Percentiles rank a stretch among this genome's conserved stretches.
Evolutionary conservation across 2,113 vertebrate genomes (phyloP).

Genomic region (Vanacampus margaritifer): DNA sequence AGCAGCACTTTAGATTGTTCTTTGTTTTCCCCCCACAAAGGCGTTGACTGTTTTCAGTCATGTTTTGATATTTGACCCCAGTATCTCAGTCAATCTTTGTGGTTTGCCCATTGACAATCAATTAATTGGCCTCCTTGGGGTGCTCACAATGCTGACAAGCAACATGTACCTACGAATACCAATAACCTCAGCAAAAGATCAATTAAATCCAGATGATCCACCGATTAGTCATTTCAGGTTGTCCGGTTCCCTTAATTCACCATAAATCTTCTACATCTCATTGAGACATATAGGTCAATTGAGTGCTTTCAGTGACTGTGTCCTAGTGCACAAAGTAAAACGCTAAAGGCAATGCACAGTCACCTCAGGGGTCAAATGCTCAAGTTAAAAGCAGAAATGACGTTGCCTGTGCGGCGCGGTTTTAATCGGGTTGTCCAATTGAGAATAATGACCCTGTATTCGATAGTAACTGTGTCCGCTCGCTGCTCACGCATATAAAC

Average conservation of each 20-base stretch:
- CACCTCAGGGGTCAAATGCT: not conserved
- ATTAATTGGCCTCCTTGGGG: not conserved
- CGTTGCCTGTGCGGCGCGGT: too few species aligned
- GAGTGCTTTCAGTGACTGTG: not conserved
- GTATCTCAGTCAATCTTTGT: not conserved
- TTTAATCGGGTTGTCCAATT: too few species aligned
- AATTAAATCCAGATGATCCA: not conserved
- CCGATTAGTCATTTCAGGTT: too few species aligned
- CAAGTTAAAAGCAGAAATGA: too few species aligned
- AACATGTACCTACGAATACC: not conserved
- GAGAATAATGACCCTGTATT: too few species aligned
- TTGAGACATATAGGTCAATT: not conserved
- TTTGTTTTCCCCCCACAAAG: constrained; percentile 10
- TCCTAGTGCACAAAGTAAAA: too few species aligned
- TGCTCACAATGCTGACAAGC: not conserved
- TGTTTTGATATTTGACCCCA: not conserved
- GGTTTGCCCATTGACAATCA: not conserved
- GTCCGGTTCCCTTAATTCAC: not conserved
- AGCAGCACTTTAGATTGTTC: constrained; percentile 20
- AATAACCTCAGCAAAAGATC: not conserved
- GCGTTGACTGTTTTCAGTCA: not conserved
- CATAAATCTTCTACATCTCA: not conserved
- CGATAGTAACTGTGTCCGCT: too few species aligned
- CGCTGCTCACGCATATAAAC: too few species aligned
- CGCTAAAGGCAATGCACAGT: too few species aligned